Conservation (phyloP, 2,888 invertebrate species). For the Seira sanloemensis region DNA sequence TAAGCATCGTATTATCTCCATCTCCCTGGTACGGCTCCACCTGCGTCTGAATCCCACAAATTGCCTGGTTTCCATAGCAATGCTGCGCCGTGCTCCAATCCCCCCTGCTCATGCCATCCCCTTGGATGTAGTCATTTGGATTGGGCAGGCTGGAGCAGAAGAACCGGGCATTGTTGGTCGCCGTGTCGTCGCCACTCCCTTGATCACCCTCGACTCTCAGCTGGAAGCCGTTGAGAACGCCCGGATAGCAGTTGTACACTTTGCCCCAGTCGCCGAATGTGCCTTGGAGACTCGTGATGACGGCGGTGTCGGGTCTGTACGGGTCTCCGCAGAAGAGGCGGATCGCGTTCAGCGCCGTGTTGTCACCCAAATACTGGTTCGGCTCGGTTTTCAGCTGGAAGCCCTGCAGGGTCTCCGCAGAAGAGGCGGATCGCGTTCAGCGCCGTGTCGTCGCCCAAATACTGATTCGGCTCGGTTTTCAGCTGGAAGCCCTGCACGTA, state of each 20-base stretch:
- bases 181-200: constrained; percentile 34
- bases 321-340: constrained; percentile 19
- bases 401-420: constrained; percentile 33
- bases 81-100: constrained; percentile 30
- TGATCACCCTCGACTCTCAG: not conserved
- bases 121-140: constrained; percentile 44
- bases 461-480: constrained; percentile 33
- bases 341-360: not conserved
- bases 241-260: constrained; percentile 41
- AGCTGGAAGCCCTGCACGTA: constrained; percentile 50
- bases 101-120: constrained; percentile 48
- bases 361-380: too few species aligned
- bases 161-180: constrained; percentile 37
- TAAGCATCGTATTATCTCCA: constrained; percentile 17
- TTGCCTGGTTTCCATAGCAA: constrained; percentile 39
- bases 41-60: constrained; percentile 67
- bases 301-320: not conserved
- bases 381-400: not conserved
- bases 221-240: constrained; percentile 6
- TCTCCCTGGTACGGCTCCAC: constrained; percentile 32
- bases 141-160: constrained; percentile 23
- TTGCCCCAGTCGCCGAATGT: constrained; percentile 46
- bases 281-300: constrained; percentile 25
- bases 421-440: constrained; percentile 37
- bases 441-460: constrained; percentile 26